A percentile compares a stretch with the other conserved stretches of the same genome.
These are phyloP conservation scores for Chloropsis cyanopogon DNA, from an alignment of 2,113 vertebrate genomes.

Conservation along the genomic window DNA sequence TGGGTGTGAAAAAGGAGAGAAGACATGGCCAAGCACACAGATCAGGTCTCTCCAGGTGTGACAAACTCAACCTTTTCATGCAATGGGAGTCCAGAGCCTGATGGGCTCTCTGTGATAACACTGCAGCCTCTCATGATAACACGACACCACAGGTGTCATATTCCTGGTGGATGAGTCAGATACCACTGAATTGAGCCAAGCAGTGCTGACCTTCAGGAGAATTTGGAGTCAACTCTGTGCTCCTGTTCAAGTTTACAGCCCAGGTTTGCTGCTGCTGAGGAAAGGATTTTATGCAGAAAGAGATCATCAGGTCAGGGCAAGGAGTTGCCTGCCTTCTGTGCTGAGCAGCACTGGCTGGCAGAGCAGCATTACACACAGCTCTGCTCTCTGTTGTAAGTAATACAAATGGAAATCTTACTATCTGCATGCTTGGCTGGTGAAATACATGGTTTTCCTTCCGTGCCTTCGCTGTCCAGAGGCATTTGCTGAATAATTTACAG, in stretches of 20 bases:
- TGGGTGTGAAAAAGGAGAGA: background rate
- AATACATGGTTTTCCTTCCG: background rate
- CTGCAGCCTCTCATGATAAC: background rate
- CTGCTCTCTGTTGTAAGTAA: background rate
- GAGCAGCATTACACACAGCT: background rate
- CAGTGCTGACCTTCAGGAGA: background rate
- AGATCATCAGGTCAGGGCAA: background rate
- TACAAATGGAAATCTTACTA: background rate
- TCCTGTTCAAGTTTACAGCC: background rate
- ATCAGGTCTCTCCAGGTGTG: background rate
- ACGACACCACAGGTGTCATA: background rate
- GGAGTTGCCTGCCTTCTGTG: background rate
- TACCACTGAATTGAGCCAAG: background rate
- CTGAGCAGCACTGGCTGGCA: background rate
- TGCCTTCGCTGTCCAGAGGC: background rate
- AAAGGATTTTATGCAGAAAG: background rate
- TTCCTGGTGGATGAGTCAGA: background rate
- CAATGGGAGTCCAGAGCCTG: background rate
- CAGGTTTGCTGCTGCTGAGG: background rate
- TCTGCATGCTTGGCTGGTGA: background rate
- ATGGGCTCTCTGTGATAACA: background rate
- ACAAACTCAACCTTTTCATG: background rate
- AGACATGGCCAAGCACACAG: background rate
- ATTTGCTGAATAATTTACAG: constrained; percentile 7
- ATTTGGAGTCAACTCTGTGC: background rate